Conservation (phyloP, 2,113 vertebrate species). For the Anhinga anhinga region DNA sequence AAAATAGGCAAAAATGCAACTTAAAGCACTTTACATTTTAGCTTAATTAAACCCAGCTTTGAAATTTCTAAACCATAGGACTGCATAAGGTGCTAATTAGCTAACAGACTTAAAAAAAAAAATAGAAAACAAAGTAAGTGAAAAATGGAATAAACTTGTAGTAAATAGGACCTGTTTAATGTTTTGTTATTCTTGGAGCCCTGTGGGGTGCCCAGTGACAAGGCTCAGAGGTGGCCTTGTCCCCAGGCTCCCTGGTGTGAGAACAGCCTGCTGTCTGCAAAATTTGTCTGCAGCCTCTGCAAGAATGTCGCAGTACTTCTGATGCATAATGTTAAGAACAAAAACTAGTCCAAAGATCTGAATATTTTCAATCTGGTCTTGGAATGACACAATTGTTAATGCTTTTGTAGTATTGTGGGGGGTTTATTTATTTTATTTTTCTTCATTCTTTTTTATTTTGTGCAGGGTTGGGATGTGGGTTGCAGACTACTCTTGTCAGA, state of each 20-base stretch:
- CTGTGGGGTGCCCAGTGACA: not conserved
- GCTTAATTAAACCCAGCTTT: conserved; percentile 46
- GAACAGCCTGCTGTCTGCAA: not conserved
- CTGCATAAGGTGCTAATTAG: not conserved
- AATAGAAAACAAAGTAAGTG: not conserved
- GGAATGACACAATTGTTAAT: not conserved
- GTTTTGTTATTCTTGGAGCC: not conserved
- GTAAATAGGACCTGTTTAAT: not conserved
- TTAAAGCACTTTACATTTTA: not conserved
- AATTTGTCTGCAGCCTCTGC: not conserved
- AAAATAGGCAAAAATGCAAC: not conserved
- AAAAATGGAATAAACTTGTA: not conserved
- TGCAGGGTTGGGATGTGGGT: too few relatives aligned
- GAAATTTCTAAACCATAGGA: not conserved
- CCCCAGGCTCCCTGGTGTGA: not conserved
- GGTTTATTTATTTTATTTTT: too few relatives aligned
- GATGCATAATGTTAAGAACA: not conserved
- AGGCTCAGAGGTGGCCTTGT: not conserved
- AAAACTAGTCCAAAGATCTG: not conserved
- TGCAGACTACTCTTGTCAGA: not conserved
- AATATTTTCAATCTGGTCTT: not conserved
- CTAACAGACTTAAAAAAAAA: not conserved
- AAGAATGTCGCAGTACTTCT: accelerated
- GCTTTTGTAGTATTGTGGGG: not conserved
- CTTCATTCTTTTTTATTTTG: not conserved